These are phyloP conservation scores for Passer montanus DNA, from an alignment of 2,113 vertebrate genomes.

Conservation along the genomic window DNA sequence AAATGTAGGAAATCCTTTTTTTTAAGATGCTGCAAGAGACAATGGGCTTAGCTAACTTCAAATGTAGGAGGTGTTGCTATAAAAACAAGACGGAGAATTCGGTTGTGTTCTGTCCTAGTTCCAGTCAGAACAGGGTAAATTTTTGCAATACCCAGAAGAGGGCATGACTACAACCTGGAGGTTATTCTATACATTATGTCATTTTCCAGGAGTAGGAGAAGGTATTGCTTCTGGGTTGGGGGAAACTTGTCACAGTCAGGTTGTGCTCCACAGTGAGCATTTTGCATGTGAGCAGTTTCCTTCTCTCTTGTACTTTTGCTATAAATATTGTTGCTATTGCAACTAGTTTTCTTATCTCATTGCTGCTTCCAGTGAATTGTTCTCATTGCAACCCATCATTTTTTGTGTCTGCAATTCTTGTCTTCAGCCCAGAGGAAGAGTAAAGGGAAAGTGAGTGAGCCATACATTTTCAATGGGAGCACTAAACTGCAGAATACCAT, in stretches of 20 bases:
- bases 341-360: neutral
- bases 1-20: neutral
- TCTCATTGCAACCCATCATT: neutral
- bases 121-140: neutral
- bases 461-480: neutral
- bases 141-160: neutral
- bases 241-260: accelerated
- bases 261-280: neutral
- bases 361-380: neutral
- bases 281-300: neutral
- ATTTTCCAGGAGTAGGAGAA: neutral
- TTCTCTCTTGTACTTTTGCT: neutral
- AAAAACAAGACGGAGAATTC: neutral
- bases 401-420: neutral
- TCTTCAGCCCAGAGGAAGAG: neutral
- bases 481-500: neutral
- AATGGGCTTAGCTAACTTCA: neutral
- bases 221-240: neutral
- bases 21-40: neutral
- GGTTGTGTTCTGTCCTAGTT: neutral
- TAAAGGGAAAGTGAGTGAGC: accelerated
- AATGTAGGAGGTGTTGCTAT: neutral
- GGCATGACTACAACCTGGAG: neutral
- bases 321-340: neutral
- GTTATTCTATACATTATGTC: neutral